These are phyloP conservation scores for Hedychridium roseum DNA, from an alignment of 2,888 invertebrate genomes.

Conservation along the genomic window DNA sequence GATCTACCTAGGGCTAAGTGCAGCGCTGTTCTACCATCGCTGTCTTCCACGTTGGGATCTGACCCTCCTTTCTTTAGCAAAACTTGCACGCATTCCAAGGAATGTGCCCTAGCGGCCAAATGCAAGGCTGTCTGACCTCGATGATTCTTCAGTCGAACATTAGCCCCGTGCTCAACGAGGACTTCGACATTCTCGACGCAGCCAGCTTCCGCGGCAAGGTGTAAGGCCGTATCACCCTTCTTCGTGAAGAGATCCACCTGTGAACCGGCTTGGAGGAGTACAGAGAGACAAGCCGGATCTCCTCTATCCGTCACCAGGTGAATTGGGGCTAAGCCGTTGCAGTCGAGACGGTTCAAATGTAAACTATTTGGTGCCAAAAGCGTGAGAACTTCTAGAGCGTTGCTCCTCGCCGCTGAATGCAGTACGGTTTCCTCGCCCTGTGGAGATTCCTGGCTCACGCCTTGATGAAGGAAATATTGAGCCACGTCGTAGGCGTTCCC, in stretches of 20 bases:
- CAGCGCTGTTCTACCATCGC: conserved; percentile 81
- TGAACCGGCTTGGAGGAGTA: conserved; percentile 77
- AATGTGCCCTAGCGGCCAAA: conserved; percentile 81
- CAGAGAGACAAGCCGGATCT: conserved; percentile 76
- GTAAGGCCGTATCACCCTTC: conserved; percentile 80
- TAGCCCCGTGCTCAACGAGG: conserved; percentile 77
- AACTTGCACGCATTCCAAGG: conserved; percentile 82
- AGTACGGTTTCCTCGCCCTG: conserved; percentile 79
- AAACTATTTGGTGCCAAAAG: conserved; percentile 79
- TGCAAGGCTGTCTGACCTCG: conserved; percentile 87
- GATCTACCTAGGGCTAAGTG: conserved; percentile 88
- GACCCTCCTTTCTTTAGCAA: conserved; percentile 78
- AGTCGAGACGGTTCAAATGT: conserved; percentile 78
- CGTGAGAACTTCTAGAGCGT: conserved; percentile 80
- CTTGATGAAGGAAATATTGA: conserved; percentile 77
- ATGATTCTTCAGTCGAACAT: conserved; percentile 77
- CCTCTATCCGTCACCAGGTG: conserved; percentile 85
- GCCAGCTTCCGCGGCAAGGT: conserved; percentile 89
- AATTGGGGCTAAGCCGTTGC: conserved; percentile 80
- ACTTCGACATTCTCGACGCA: conserved; percentile 82
- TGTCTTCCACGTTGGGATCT: conserved; percentile 82
- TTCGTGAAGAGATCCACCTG: conserved; percentile 77
- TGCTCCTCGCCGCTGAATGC: conserved; percentile 87
- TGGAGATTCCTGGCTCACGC: conserved; percentile 72
- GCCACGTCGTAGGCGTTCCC: conserved; percentile 85